These are phyloP conservation scores for Lichenostomus cassidix DNA, from an alignment of 2,113 vertebrate species.

Conservation along the genomic window DNA sequence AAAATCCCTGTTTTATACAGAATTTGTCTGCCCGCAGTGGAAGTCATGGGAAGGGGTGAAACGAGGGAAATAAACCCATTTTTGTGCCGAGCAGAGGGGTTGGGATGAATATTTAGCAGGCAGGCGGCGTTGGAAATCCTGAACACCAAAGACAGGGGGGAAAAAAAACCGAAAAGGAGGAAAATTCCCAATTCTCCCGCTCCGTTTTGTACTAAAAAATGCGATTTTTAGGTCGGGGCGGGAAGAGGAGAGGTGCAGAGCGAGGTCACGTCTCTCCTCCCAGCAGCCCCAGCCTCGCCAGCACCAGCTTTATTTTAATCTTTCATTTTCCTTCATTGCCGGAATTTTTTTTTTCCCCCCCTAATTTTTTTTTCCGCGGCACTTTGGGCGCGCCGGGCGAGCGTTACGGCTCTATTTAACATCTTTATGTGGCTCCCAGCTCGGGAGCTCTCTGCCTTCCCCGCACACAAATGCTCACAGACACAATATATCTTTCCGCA, in stretches of 20 bases:
- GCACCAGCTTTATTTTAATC: neutral
- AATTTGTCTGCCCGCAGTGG: rapidly evolving
- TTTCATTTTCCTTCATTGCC: slow-evolving; percentile 10
- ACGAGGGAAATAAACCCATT: rapidly evolving
- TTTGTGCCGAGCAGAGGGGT: neutral
- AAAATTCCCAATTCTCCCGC: neutral
- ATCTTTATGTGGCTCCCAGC: slow-evolving; percentile 48
- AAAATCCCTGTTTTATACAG: neutral
- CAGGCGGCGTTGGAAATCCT: neutral
- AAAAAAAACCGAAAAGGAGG: neutral
- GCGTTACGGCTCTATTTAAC: slow-evolving; percentile 50
- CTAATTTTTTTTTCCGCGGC: neutral
- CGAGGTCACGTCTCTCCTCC: neutral
- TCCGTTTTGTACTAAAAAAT: neutral
- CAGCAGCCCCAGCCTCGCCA: neutral
- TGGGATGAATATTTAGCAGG: neutral
- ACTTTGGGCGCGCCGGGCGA: neutral
- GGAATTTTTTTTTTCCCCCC: neutral
- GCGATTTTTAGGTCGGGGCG: neutral
- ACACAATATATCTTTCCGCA: slow-evolving; percentile 50
- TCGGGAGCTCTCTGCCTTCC: slow-evolving; percentile 21
- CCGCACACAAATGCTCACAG: slow-evolving; percentile 17
- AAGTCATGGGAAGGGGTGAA: neutral
- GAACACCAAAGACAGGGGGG: neutral
- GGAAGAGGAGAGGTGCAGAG: neutral